Evolutionary conservation across 2,113 vertebrate genomes (phyloP), one percentile per base, ranked within the genome.

Genomic region (Pseudolaguvia tuberculata): DNA sequence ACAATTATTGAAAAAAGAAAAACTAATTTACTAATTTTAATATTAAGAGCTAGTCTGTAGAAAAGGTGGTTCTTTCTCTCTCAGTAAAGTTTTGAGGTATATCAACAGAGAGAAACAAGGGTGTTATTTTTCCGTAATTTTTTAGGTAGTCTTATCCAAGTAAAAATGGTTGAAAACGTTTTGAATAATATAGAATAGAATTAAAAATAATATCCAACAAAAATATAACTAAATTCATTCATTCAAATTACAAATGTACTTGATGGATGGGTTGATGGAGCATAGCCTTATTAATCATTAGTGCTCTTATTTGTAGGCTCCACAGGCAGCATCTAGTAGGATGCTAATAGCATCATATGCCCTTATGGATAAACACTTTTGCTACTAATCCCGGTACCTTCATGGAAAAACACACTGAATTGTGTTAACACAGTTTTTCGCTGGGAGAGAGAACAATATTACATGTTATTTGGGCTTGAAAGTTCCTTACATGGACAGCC

Each of bases 401-500:
- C 70, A 76, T 77, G 80, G 76, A 71, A 81, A 83, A 83, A 85
- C 73, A 76, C 73, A 81, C 70, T 48, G 81, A 85, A 85, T 83
- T 84, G 80, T 83, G 73, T 79, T 72, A 79, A 85, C 82, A 84
- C 84, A 83, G 55, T 53, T 63, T 48, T 72, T 79, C 78, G 77
- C 68, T 67, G 57, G 63, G 77, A 79, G 83, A 76, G 81, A 81
- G 80, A 84, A 87, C 84, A 83, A 83, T 84, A 85, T 85, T 83
- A 79, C 78, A 77, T 65, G 77, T 69, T 72, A 85, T 85, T 81
- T 78, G 53, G 80, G 83, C 79, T 82, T 87, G 88, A 89, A 86
- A 91, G 88, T 89, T 87, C 82, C 82, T 89, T 84, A 81, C 75
- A 85, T 85, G 70, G 83, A 80, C 82, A 88, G 87, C 86, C 90